Percentiles rank a stretch among this genome's conserved stretches.
Evolutionary conservation across 2,797 vertebrate species (phyloP).

Genomic region (Bradypodion pumilum): DNA sequence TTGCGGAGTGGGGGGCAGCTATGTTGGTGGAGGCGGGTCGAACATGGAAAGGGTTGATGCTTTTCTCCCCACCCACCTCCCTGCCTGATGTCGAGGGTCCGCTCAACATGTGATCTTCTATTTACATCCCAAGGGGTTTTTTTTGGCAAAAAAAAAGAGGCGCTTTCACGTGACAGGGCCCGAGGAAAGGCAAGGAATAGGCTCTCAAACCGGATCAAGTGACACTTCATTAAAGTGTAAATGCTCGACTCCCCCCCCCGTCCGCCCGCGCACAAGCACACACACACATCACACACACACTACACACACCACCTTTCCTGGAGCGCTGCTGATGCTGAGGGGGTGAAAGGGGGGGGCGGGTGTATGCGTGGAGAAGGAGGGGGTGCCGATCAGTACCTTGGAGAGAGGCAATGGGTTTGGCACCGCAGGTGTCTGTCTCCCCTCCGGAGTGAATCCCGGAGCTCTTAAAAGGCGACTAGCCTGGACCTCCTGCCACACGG

Average conservation of each 20-base stretch:
- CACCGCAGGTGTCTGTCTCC: constrained; percentile 71
- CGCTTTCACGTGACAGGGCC: constrained; percentile 89
- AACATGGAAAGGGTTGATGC: constrained; percentile 45
- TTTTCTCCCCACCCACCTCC: background rate
- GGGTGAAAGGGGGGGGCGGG: constrained; percentile 11
- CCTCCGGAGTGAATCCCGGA: constrained; percentile 49
- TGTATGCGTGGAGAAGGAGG: background rate
- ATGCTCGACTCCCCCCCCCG: constrained; percentile 64
- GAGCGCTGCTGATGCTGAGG: constrained; percentile 14
- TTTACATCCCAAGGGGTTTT: constrained; percentile 82
- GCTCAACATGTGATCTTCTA: constrained; percentile 90
- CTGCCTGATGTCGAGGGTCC: constrained; percentile 68
- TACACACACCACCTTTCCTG: constrained; percentile 15
- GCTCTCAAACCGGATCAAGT: constrained; percentile 84
- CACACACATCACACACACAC: too few relatives aligned
- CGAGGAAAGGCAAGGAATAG: constrained; percentile 78
- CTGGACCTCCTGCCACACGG: constrained; percentile 55
- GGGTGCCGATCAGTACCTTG: constrained; percentile 87
- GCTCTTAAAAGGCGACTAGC: constrained; percentile 68
- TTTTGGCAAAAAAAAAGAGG: constrained; percentile 84
- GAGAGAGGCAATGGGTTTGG: constrained; percentile 89
- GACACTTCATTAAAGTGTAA: constrained; percentile 85
- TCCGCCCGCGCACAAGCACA: constrained; percentile 51
- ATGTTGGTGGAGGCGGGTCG: constrained; percentile 16
- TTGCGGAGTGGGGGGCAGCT: constrained; percentile 30